Evolutionary conservation across 2,888 invertebrate genomes (phyloP).

Genomic region (Selenia dentaria): DNA sequence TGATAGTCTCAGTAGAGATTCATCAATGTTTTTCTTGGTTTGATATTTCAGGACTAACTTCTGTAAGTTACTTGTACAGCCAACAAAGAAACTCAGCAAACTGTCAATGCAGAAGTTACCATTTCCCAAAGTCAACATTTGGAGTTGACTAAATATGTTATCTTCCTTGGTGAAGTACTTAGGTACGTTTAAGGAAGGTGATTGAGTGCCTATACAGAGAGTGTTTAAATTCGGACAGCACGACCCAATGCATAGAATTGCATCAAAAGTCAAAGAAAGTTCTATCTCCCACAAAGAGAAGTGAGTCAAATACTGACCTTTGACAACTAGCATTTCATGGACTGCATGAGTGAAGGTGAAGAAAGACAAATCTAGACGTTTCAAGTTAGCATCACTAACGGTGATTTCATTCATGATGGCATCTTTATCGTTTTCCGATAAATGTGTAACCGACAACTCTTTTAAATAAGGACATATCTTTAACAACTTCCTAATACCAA

Average conservation of each 20-base stretch:
- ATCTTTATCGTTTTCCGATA: conserved; percentile 73
- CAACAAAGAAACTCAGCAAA: conserved; percentile 66
- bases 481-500: conserved; percentile 68
- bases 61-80: conserved; percentile 64
- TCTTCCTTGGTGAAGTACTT: conserved; percentile 56
- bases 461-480: conserved; percentile 71
- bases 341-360: conserved; percentile 72
- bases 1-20: conserved; percentile 59
- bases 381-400: conserved; percentile 62
- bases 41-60: conserved; percentile 73
- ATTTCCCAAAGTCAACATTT: conserved; percentile 69
- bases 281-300: conserved; percentile 78
- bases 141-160: conserved; percentile 64
- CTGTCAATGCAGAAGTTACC: conserved; percentile 69
- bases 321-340: conserved; percentile 62
- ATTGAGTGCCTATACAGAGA: conserved; percentile 74
- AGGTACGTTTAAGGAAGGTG: conserved; percentile 64
- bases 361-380: conserved; percentile 71
- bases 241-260: conserved; percentile 63
- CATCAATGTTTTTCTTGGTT: conserved; percentile 66
- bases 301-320: conserved; percentile 72
- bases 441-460: conserved; percentile 74
- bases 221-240: conserved; percentile 70
- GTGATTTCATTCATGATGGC: conserved; percentile 70
- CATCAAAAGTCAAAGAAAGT: conserved; percentile 66